Conservation (phyloP, 1,140 invertebrate genomes). For the Drosophila chauvacae region DNA sequence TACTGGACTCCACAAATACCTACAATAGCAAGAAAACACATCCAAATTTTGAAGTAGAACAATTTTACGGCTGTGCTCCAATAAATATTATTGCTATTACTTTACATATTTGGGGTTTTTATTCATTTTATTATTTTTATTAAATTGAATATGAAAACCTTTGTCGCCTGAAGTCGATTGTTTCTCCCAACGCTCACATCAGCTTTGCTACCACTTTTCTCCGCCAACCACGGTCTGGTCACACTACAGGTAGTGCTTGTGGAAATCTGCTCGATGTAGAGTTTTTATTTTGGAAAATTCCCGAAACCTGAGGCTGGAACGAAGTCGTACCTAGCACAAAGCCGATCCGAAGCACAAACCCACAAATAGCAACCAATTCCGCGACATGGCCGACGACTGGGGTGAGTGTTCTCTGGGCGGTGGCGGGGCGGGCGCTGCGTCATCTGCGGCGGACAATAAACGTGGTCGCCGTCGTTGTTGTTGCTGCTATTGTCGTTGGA, state of each 20-base stretch:
- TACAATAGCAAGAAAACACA: too few species aligned
- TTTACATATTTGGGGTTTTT: neutral
- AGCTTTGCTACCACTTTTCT: neutral
- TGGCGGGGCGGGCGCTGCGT: conserved; percentile 53
- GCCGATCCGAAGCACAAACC: conserved; percentile 42
- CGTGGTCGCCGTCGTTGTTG: conserved; percentile 55
- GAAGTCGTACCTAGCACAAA: conserved; percentile 30
- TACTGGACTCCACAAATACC: too few species aligned
- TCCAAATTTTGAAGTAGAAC: too few species aligned
- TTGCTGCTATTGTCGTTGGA: conserved; percentile 49
- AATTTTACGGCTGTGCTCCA: too few species aligned
- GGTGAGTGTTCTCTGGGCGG: conserved; percentile 60
- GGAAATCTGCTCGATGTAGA: conserved; percentile 37
- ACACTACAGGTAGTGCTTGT: conserved; percentile 20
- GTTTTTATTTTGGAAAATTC: conserved; percentile 55
- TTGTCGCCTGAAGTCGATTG: neutral
- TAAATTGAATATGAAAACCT: neutral
- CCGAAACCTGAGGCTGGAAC: conserved; percentile 48
- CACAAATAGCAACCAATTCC: conserved; percentile 25
- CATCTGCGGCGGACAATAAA: conserved; percentile 56
- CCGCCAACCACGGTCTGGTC: neutral
- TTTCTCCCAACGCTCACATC: neutral
- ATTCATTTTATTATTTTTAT: neutral
- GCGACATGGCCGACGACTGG: conserved; percentile 81
- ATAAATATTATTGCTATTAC: too few species aligned